Evolutionary conservation across 37 sponge, comb jelly and placozoan genomes (phyloP), one percentile per base, ranked within the genome.

Genomic region (Crambe crambe): DNA sequence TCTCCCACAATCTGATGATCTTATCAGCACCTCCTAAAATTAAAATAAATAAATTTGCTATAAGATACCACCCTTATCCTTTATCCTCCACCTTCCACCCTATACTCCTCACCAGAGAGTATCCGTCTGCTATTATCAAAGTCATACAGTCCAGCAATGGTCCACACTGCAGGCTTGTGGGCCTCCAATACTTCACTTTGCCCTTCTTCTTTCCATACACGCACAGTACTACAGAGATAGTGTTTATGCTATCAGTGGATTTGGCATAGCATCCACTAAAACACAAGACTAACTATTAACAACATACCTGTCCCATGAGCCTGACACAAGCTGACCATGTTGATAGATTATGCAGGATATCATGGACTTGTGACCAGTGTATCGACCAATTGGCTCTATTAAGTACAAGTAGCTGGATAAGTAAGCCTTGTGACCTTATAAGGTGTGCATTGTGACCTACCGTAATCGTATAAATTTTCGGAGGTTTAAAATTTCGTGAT

Each of bases 281-380:
- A 61, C 63, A 61, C 25, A 61, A 27, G 4, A 20, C 6, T 61
- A 21, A 61, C 25, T 61, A 27, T 61, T 61, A 61, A 21, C 39
- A 37, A 4, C 6, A 34, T 83, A 92, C 92, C 92, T 77, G 65
- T 92, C 92, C 92, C 92, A 92, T 1, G 92, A 83, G 0, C 40
- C 81, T 21, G 92, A 87, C 1, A 92, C 75, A 23, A 92, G 66
- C 15, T 63, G 63, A 15, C 57, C 72, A 42, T 51, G 32, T n/a
- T 71, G 77, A 39, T 58, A 84, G 32, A 75, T 81, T 3, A 92
- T 47, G 23, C 80, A 70, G 22, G 92, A 77, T 38, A 92, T 81
- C 22, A 75, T 37, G 35, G 30, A 85, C 58, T 42, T 54, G 78
- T 87, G 89, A 2, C 89, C 89, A 41, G 61, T 58, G 20, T 77